These are phyloP conservation scores for Chironomus striatipennis DNA, from an alignment of 1,140 invertebrate genomes.

Conservation along the genomic window DNA sequence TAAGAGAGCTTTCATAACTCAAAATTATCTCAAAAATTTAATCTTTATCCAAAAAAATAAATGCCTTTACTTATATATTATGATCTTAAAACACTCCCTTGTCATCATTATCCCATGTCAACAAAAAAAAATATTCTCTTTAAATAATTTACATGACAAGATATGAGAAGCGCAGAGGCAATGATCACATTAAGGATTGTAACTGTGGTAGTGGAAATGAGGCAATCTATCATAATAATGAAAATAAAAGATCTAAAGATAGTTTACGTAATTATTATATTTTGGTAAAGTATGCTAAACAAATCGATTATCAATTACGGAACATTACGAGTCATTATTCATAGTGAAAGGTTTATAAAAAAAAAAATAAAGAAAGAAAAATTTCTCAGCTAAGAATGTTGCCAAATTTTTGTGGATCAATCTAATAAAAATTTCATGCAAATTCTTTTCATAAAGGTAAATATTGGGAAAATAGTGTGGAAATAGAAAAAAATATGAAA, in stretches of 20 bases:
- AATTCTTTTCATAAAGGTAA: not conserved
- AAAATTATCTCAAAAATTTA: not conserved
- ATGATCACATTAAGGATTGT: not conserved
- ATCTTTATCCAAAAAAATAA: no score
- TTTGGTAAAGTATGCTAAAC: conserved; percentile 22
- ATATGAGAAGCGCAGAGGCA: not conserved
- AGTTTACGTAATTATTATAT: not conserved
- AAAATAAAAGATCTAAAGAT: not conserved
- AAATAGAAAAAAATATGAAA: conserved; percentile 6
- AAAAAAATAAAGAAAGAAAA: no score
- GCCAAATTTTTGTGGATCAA: no score
- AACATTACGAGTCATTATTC: no score
- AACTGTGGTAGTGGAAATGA: not conserved
- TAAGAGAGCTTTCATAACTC: not conserved
- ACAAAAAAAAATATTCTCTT: not conserved
- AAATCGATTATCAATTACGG: not conserved
- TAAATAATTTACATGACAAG: conserved; percentile 22
- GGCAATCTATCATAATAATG: not conserved
- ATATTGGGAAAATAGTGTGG: not conserved
- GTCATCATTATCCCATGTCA: not conserved
- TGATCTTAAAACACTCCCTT: not conserved
- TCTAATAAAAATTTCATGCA: not conserved
- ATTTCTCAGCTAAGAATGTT: no score
- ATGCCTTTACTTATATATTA: no score
- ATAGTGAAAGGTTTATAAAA: no score